Evolutionary conservation across 2,888 invertebrate species (phyloP).

Genomic region (Parnassius smintheus): DNA sequence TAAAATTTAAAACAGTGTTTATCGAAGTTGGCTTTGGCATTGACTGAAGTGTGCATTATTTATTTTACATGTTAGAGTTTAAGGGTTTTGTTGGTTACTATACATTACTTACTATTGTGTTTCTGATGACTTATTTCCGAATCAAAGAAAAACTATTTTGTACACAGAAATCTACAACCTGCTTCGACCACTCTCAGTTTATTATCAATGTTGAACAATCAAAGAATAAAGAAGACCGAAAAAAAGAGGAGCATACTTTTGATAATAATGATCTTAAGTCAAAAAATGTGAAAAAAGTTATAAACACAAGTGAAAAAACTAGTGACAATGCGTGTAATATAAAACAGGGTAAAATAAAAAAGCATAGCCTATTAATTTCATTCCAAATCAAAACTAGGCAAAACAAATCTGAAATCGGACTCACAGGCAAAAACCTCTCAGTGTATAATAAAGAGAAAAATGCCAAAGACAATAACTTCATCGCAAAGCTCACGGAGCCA

Average conservation of each 20-base stretch:
- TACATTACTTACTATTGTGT: too few species aligned
- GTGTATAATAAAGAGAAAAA: too few species aligned
- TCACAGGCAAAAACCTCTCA: constrained; percentile 63
- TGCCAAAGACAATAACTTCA: constrained; percentile 31
- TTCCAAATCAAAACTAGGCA: constrained; percentile 70
- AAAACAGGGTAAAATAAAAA: constrained; percentile 61
- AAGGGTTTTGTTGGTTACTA: too few species aligned
- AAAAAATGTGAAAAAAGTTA: constrained; percentile 31
- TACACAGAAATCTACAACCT: constrained; percentile 44
- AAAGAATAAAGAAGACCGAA: constrained; percentile 34
- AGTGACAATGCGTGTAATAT: constrained; percentile 41
- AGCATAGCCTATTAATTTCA: constrained; percentile 61
- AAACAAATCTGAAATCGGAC: constrained; percentile 70
- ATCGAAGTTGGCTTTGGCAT: too few species aligned
- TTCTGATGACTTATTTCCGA: too few species aligned
- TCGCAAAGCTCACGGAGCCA: constrained; percentile 57
- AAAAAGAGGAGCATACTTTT: constrained; percentile 37
- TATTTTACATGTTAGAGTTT: too few species aligned
- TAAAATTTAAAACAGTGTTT: too few species aligned
- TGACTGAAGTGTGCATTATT: too few species aligned
- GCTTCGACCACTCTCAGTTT: too few species aligned
- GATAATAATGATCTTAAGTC: constrained; percentile 33
- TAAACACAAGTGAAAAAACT: constrained; percentile 41
- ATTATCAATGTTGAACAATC: constrained; percentile 41
- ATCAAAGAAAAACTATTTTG: too few species aligned